Conservation (phyloP, 1,140 invertebrate genomes). For the Octopus bimaculoides region DNA sequence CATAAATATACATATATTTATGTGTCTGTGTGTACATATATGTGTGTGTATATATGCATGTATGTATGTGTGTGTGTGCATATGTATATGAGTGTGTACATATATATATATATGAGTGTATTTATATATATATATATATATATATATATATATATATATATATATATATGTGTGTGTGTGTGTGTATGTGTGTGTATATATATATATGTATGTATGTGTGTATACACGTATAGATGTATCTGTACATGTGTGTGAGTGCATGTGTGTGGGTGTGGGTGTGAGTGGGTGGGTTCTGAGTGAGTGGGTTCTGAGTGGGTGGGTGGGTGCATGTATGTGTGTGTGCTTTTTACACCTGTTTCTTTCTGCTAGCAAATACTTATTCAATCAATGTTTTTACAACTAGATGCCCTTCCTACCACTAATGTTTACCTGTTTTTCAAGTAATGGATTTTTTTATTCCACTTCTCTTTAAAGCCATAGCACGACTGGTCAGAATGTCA, state of each 20-base stretch:
- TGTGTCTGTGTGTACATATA: background rate
- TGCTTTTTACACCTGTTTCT: background rate
- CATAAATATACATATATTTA: background rate
- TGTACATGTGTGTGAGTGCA: background rate
- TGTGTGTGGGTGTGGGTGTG: background rate
- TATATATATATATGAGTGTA: background rate
- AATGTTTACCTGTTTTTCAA: too few species aligned
- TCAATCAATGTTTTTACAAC: too few species aligned
- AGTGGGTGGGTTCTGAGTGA: background rate
- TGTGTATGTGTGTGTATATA: background rate
- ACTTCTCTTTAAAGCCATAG: too few species aligned
- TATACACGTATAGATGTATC: background rate
- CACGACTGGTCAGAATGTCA: too few species aligned
- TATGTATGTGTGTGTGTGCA: background rate
- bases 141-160: background rate
- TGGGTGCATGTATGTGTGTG: background rate
- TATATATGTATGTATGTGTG: background rate
- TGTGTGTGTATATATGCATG: background rate
- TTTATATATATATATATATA: background rate
- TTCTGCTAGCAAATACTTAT: too few species aligned
- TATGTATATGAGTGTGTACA: background rate
- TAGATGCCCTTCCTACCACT: too few species aligned
- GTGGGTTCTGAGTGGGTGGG: background rate
- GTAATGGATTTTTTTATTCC: too few species aligned
- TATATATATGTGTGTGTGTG: slow-evolving; percentile 5